Evolutionary conservation across 2,888 invertebrate genomes (phyloP).

Genomic region (Lochmaea capreae): DNA sequence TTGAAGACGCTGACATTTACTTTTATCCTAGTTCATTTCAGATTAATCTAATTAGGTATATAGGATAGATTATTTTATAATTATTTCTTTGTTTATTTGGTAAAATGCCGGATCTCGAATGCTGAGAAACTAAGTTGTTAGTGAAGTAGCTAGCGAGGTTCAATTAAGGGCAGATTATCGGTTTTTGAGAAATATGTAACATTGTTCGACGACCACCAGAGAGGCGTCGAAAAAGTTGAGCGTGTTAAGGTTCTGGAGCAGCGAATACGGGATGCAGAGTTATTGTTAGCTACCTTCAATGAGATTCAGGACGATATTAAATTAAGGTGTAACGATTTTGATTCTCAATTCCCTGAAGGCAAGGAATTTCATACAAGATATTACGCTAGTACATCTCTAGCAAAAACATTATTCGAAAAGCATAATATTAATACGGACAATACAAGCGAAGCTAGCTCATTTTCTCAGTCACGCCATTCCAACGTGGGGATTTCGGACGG

Average conservation of each 20-base stretch:
- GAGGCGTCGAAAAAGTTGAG: background rate
- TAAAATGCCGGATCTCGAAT: background rate
- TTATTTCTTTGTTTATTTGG: background rate
- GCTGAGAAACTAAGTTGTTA: background rate
- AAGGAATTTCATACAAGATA: constrained; percentile 35
- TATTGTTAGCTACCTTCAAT: constrained; percentile 17
- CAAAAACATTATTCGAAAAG: background rate
- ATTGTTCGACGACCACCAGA: background rate
- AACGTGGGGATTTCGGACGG: background rate
- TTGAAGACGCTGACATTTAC: background rate
- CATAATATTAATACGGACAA: background rate
- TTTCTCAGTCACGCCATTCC: background rate
- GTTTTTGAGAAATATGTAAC: constrained; percentile 1
- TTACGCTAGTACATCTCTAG: constrained; percentile 23
- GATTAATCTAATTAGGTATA: background rate
- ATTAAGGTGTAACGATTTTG: constrained; percentile 5
- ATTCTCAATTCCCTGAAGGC: constrained; percentile 28
- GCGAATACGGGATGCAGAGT: background rate
- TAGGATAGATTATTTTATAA: background rate
- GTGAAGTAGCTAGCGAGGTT: background rate
- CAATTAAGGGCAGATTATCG: background rate
- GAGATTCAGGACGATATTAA: constrained; percentile 35
- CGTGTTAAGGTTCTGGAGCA: constrained; percentile 2
- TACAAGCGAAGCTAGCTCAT: background rate
- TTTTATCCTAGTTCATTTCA: background rate